Evolutionary conservation across 2,888 invertebrate genomes (phyloP), one percentile per base, ranked within the genome.

Genomic region (Andrena praecox): DNA sequence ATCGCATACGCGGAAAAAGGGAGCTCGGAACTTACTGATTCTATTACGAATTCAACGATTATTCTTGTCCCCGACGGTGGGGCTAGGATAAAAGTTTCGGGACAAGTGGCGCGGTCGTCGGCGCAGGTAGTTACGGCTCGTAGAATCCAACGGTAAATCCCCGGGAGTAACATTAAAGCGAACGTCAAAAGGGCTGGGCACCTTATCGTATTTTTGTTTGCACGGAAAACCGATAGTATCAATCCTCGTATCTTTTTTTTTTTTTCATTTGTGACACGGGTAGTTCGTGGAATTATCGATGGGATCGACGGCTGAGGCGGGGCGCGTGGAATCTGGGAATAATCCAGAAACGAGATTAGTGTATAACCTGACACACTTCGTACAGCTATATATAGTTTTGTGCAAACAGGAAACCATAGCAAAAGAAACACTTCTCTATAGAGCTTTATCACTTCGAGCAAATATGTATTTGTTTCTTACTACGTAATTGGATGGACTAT

Each of bases 171-270:
- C 54, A 56, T 84, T 71, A 54, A 59, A 60, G 48, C 12, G 20
- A 74, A 77, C 76, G 50, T 62, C 67, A 87, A 82, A 77, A 80
- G 80, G 80, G 80, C 73, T 70, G 48, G 74, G 62, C 73, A 6
- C 31, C 67, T 84, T 87, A 87, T 87, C 88, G 59, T 64, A 68
- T 64, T 80, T 77, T 69, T 72, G 76, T 86, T 80, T 86, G 71
- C 76, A 59, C 78, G 29, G 60, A 82, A 62, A 66, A 42, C 63
- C 75, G 81, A 87, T 81, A 72, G 27, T 71, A 82, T 82, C 78
- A 35, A 31, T 31, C 1, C 24, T 27, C 52, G 56, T 79, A 80
- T 87, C 69, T 24, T 24, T 29, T 50, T 76, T 12, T 76, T 12
- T 33, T 73, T 59, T 54, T 54, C 24, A 20, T 27, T 64, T 48